Conservation (phyloP, 2,888 invertebrate species). For the Crioceris asparagi region DNA sequence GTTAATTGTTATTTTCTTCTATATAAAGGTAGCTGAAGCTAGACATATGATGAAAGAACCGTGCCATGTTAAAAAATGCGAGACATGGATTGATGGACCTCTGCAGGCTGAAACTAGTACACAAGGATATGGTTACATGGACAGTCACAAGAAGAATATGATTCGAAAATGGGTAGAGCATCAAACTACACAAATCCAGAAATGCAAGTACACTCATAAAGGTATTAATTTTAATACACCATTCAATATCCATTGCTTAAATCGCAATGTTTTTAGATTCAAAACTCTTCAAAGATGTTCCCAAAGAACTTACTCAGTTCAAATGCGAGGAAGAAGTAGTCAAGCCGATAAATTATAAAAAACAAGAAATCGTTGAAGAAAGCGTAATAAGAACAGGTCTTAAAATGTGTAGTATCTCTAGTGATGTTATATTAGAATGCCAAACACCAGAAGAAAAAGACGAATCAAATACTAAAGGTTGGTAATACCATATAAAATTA, state of each 20-base stretch:
- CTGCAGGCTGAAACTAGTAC: constrained; percentile 50
- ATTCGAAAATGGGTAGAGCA: constrained; percentile 89
- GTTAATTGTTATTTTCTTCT: too few relatives aligned
- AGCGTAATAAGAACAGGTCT: constrained; percentile 50
- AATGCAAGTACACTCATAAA: constrained; percentile 38
- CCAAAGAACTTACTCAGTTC: constrained; percentile 52
- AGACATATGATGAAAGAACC: constrained; percentile 69
- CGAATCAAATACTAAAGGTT: constrained; percentile 12
- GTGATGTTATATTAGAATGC: constrained; percentile 33
- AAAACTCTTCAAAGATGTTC: constrained; percentile 31
- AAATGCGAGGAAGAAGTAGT: constrained; percentile 44
- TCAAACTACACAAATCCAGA: constrained; percentile 73
- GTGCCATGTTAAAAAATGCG: constrained; percentile 65
- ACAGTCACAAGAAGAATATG: constrained; percentile 86
- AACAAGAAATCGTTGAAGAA: constrained; percentile 48
- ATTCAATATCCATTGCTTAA: neutral
- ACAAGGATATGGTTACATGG: constrained; percentile 86
- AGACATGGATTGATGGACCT: constrained; percentile 95
- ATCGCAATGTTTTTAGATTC: constrained; percentile 2
- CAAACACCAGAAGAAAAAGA: constrained; percentile 27
- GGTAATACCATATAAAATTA: neutral
- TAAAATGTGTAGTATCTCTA: constrained; percentile 31
- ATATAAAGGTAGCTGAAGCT: constrained; percentile 57
- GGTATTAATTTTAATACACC: neutral
- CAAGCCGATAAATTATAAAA: constrained; percentile 40